A percentile compares a stretch with the other conserved stretches of the same genome.
phyloP scores from a whole-genome alignment of 1,140 invertebrate genomes.

The Pararge aegeria region DNA sequence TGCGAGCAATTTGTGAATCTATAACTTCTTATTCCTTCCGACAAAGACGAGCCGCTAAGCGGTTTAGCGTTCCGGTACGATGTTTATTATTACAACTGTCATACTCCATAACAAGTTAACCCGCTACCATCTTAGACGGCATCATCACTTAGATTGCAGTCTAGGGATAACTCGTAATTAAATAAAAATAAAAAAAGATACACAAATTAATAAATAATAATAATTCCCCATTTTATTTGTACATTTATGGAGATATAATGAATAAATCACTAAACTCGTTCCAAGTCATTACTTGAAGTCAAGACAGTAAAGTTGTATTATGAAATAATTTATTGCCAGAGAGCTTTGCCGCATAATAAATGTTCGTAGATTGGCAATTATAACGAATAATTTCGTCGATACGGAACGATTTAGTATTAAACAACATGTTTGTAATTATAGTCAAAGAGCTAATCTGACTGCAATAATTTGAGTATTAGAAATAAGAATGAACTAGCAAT shows the following conservation, averaged over 20 bases:
- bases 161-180: no score
- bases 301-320: conserved; percentile 6
- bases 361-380: conserved; percentile 16
- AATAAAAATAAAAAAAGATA: no score
- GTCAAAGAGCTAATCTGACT: neutral
- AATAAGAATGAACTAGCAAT: no score
- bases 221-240: neutral
- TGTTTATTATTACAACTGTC: no score
- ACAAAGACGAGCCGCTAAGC: no score
- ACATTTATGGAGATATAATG: neutral
- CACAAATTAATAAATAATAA: neutral
- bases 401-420: neutral
- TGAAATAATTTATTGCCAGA: conserved; percentile 15
- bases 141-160: no score
- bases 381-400: conserved; percentile 3
- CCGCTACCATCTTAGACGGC: no score
- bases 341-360: conserved; percentile 17
- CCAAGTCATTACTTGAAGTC: conserved; percentile 9
- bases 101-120: no score
- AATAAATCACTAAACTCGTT: conserved; percentile 12
- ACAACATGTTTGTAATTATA: neutral
- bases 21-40: no score
- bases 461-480: no score
- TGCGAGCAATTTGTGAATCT: no score
- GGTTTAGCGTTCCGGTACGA: no score